Evolutionary conservation across 2,797 vertebrate species (phyloP).

Genomic region (Pempheris klunzingeri): DNA sequence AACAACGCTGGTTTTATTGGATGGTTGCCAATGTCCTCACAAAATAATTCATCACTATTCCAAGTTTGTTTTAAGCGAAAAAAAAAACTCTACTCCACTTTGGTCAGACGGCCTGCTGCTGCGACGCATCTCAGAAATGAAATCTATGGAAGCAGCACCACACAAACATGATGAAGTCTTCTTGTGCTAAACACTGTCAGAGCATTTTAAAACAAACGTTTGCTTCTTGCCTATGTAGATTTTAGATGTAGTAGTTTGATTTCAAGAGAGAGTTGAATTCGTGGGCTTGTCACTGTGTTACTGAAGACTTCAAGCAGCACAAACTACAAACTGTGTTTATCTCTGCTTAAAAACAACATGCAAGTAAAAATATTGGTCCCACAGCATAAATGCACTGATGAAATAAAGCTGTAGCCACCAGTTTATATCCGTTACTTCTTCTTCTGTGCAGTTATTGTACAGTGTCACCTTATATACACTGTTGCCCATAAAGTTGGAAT

Average conservation of each 20-base stretch:
- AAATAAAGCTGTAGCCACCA: neutral
- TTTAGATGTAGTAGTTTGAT: neutral
- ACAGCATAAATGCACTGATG: too few species aligned
- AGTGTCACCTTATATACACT: too few species aligned
- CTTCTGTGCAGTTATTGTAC: too few species aligned
- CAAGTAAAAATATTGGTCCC: neutral
- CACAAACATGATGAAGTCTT: neutral
- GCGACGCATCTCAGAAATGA: neutral
- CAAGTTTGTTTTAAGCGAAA: constrained; percentile 21
- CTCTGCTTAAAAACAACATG: neutral
- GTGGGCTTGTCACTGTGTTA: neutral
- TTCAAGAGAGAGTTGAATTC: neutral
- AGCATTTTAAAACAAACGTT: neutral
- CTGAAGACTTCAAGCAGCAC: neutral
- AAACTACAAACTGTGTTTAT: neutral
- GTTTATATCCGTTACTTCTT: neutral
- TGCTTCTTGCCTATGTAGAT: neutral
- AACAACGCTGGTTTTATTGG: constrained; percentile 59
- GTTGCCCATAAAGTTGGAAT: too few species aligned
- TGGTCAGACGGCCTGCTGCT: constrained; percentile 2
- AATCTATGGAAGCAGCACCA: neutral
- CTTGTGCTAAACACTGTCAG: neutral
- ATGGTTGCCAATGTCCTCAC: constrained; percentile 55
- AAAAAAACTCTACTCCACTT: neutral
- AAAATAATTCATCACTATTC: constrained; percentile 54